Base-by-base conservation (phyloP, 2,888 invertebrate genomes). In the Zootermopsis nevadensis region DNA sequence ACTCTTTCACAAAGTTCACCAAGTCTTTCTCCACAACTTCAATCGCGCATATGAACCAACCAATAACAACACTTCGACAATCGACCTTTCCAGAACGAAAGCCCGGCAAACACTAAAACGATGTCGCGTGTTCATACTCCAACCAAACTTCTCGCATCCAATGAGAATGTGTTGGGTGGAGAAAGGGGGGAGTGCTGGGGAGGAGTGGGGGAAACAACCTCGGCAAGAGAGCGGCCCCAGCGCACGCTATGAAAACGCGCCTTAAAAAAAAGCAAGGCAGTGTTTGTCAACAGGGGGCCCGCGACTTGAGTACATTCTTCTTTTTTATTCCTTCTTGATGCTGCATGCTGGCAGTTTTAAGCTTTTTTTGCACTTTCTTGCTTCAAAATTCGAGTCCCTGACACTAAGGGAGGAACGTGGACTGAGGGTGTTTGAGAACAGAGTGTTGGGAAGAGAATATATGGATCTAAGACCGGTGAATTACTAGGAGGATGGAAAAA, bases 131-230 rank as follows among this genome's bases (percentile, higher is more conserved):
- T n/a, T n/a, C n/a, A n/a, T n/a, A n/a, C n/a, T n/a, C n/a, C n/a
- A n/a, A n/a, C n/a, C n/a, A 42, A 42, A 74, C 35, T 38, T 74
- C 42, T 33, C 69, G 38, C 74, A 69, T 33, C 69, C 69, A 74
- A 74, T 74, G 74, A 74, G 74, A 74, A 35, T 69, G 69, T 31
- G 33, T 69, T 69, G 33, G 7, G 42, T 31, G 2, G 35, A 10
- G 74, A 38, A n/a, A 72, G 74, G 24, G 74, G 74, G 74, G 38
- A n/a, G 33, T 12, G 30, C 15, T 4, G 33, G 0, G 31, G 69
- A 15, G 69, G 33, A 33, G 69, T 27, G 22, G 19, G 6, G 0
- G 27, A 69, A 33, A 69, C 69, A 69, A 69, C 69, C 69, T 69
- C 69, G 69, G 31, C 69, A 69, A 31, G 69, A 69, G 67, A 67